These are phyloP conservation scores for Vulpes ferrilata DNA, from an alignment of 2,113 vertebrate species.

Conservation along the genomic window DNA sequence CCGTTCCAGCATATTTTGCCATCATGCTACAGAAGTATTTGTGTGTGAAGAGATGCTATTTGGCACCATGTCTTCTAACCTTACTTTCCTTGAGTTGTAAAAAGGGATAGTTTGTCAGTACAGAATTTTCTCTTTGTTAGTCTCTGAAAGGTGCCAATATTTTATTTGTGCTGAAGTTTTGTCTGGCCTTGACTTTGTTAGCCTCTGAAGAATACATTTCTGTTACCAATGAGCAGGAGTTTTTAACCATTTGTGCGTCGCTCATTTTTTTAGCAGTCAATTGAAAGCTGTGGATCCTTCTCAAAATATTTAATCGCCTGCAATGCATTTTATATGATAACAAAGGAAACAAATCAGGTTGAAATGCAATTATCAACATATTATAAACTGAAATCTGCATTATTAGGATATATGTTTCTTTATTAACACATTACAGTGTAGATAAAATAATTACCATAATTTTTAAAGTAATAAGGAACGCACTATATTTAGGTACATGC, in stretches of 20 bases:
- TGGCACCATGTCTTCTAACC: background rate
- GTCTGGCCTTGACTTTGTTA: background rate
- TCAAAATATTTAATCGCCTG: background rate
- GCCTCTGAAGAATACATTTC: background rate
- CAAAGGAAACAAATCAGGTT: background rate
- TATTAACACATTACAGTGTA: background rate
- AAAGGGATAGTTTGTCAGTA: background rate
- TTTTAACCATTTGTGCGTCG: background rate
- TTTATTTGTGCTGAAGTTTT: background rate
- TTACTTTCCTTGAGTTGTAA: background rate
- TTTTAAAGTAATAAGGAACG: background rate
- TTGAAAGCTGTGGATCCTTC: background rate
- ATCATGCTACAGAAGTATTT: background rate
- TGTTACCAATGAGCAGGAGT: background rate
- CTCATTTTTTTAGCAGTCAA: background rate
- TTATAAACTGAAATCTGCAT: background rate
- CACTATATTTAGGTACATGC: background rate
- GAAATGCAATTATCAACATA: background rate
- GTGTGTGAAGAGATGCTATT: background rate
- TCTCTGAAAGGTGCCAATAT: background rate
- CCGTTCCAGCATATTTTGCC: background rate
- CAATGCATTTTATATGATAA: background rate
- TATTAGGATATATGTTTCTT: background rate
- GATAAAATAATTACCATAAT: background rate
- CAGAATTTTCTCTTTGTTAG: background rate